A percentile compares a stretch with the other conserved stretches of the same genome.
These are phyloP conservation scores for Condylostylus longicornis DNA, from an alignment of 1,140 invertebrate genomes.

Conservation along the genomic window DNA sequence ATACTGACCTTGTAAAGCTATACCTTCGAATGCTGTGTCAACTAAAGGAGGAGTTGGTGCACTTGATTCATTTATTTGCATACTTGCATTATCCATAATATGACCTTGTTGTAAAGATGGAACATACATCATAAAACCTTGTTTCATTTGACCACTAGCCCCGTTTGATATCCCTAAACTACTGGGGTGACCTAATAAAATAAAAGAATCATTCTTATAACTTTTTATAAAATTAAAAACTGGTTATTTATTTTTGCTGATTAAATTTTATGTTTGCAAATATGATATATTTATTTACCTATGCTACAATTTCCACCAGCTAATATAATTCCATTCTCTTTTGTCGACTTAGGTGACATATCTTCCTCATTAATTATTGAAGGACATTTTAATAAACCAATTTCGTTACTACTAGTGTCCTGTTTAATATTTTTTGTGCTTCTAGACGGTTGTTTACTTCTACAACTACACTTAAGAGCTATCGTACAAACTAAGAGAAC, in stretches of 20 bases:
- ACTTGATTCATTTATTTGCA: constrained; percentile 1
- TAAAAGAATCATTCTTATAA: too few relatives aligned
- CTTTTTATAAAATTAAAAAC: too few relatives aligned
- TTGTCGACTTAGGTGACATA: constrained; percentile 21
- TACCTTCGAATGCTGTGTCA: constrained; percentile 11
- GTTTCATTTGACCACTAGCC: constrained; percentile 30
- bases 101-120: constrained; percentile 8
- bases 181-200: too few relatives aligned
- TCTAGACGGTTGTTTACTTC: constrained; percentile 35
- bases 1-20: constrained; percentile 7
- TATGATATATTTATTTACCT: too few relatives aligned
- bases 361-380: constrained; percentile 26
- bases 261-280: too few relatives aligned
- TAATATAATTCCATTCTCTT: constrained; percentile 10
- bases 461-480: constrained; percentile 44
- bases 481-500: constrained; percentile 44
- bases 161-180: too few relatives aligned
- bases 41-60: constrained; percentile 13
- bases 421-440: constrained; percentile 37
- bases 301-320: too few relatives aligned
- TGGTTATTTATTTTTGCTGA: too few relatives aligned
- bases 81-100: constrained; percentile 1
- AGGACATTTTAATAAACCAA: constrained; percentile 27
- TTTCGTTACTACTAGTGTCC: constrained; percentile 17
- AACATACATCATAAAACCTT: constrained; percentile 25